phyloP scores from a whole-genome alignment of 2,797 vertebrate genomes.

The Dallia pectoralis region DNA sequence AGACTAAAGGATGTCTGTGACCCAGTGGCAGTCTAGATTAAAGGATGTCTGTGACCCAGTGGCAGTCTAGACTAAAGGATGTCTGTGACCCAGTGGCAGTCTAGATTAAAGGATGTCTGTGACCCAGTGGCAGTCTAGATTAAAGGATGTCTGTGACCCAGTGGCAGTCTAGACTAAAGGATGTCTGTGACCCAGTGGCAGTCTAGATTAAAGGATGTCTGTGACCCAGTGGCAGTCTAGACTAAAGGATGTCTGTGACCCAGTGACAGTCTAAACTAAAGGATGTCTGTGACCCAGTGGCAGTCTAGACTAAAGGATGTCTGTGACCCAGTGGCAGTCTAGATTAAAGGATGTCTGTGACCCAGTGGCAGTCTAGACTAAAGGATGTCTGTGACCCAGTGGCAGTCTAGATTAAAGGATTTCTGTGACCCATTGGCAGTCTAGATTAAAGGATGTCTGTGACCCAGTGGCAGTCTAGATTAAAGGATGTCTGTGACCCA shows the following conservation, averaged over 20 bases:
- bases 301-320: too few species aligned
- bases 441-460: too few species aligned
- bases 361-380: too few species aligned
- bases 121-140: too few species aligned
- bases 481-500: too few species aligned
- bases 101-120: background rate
- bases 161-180: background rate
- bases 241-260: background rate
- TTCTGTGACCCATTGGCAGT: too few species aligned
- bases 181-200: background rate
- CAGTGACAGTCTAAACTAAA: background rate
- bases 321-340: too few species aligned
- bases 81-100: background rate
- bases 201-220: background rate
- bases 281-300: background rate
- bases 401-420: too few species aligned
- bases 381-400: too few species aligned
- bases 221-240: background rate
- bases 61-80: background rate
- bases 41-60: background rate
- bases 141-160: background rate
- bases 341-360: too few species aligned
- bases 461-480: too few species aligned
- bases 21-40: background rate
- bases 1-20: background rate